These are phyloP conservation scores for Ips typographus DNA, from an alignment of 1,140 invertebrate genomes.

Conservation along the genomic window DNA sequence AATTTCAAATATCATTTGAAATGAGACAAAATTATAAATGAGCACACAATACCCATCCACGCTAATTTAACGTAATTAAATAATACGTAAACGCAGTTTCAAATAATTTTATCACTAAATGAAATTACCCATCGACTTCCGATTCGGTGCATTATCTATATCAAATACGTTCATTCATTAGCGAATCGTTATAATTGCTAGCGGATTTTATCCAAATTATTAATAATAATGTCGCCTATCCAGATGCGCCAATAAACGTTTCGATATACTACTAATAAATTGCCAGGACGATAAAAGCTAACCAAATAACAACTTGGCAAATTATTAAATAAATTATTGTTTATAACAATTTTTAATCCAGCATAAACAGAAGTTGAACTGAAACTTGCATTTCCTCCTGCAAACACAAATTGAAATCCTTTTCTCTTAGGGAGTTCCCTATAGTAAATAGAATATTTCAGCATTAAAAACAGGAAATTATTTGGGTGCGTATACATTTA, in stretches of 20 bases:
- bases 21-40: too few relatives aligned
- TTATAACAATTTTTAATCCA: too few relatives aligned
- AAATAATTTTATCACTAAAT: slow-evolving; percentile 1
- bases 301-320: neutral
- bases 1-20: too few relatives aligned
- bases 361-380: too few relatives aligned
- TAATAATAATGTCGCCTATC: neutral
- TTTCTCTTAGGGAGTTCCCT: too few relatives aligned
- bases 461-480: too few relatives aligned
- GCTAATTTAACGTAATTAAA: neutral
- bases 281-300: slow-evolving; percentile 1
- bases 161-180: slow-evolving; percentile 2
- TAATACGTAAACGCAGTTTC: neutral
- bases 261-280: neutral
- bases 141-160: slow-evolving; percentile 4
- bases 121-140: neutral
- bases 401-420: too few relatives aligned
- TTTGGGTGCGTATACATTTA: too few relatives aligned
- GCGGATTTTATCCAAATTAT: neutral
- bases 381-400: too few relatives aligned
- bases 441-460: too few relatives aligned
- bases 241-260: neutral
- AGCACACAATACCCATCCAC: too few relatives aligned
- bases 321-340: too few relatives aligned
- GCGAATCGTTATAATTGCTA: neutral